Evolutionary conservation across 1,140 invertebrate species (phyloP), one percentile per base, ranked within the genome.

Genomic region (Magallana ariakensis): DNA sequence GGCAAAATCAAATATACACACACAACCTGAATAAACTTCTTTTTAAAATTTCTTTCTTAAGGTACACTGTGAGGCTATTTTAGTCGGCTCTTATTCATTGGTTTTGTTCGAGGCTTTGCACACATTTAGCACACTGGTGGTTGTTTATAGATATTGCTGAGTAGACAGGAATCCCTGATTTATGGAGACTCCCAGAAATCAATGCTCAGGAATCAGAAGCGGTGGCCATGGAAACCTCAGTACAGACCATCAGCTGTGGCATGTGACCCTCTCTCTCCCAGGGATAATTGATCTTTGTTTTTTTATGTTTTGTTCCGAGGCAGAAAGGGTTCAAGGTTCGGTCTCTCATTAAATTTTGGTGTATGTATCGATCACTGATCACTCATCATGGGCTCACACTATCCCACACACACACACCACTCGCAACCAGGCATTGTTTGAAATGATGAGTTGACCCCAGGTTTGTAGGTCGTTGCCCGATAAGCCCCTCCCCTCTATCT

Each of bases 371-470:
- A 70, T 70, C 62, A 33, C 26, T 70, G 26, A 70, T 70, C 62
- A 33, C 26, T 70, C 19, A 70, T 70, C 62, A 46, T 46, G 2
- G 33, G 33, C 2, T 46, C 33, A 46, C 33, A 46, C 33, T 46
- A 46, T 46, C 33, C 33, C 33, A 46, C 33, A 46, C 33, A 46
- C 33, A 46, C 5, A 46, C 33, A 46, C 33, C 33, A 46, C 33
- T 46, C 33, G 33, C 33, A 46, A 46, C 33, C 33, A 46, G 5
- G 33, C 33, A 46, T 46, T 26, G 13, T 75, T 26, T 26, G 11
- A 13, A 33, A 22, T 26, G 66, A 75, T 75, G 66, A 10, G 66
- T 75, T 75, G 66, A 66, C 22, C 66, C 66, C 66, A 15, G 66
- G 66, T 75, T 75, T 26, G 66, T 75, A 26, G 66, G 66, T 75